Evolutionary conservation across 2,797 vertebrate species (phyloP).

Genomic region (Crenichthys baileyi): DNA sequence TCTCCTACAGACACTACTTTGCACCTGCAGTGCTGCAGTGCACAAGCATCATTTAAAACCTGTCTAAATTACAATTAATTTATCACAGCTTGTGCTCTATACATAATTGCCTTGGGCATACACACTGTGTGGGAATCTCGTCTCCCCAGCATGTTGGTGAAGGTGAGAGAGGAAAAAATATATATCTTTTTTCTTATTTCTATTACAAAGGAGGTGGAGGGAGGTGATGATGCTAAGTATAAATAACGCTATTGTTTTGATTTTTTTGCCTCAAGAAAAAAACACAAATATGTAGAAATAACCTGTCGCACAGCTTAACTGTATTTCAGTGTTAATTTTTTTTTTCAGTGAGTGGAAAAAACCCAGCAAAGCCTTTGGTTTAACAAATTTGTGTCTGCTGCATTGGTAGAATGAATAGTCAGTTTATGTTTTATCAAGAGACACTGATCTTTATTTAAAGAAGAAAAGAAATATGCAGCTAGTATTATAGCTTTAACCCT

Average conservation of each 20-base stretch:
- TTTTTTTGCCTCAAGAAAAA: conserved; percentile 27
- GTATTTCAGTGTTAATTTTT: conserved; percentile 36
- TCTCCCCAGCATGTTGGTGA: conserved; percentile 53
- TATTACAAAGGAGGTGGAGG: conserved; percentile 32
- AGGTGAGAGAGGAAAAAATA: conserved; percentile 53
- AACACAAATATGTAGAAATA: conserved; percentile 30
- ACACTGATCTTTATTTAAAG: conserved; percentile 10
- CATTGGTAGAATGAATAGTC: conserved; percentile 29
- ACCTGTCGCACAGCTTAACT: conserved; percentile 34
- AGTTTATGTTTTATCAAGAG: conserved; percentile 12
- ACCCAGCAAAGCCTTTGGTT: conserved; percentile 24
- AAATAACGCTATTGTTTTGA: conserved; percentile 34
- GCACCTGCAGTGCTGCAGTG: conserved; percentile 39
- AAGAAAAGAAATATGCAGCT: not conserved
- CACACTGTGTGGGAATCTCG: conserved; percentile 56
- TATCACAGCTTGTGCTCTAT: conserved; percentile 46
- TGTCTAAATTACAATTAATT: conserved; percentile 65
- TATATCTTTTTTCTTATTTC: conserved; percentile 57
- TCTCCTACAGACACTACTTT: conserved; percentile 33
- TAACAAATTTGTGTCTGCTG: conserved; percentile 31
- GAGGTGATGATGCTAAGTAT: conserved; percentile 21
- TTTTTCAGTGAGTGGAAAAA: conserved; percentile 46
- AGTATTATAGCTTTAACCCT: conserved; percentile 1
- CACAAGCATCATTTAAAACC: conserved; percentile 34
- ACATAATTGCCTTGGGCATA: conserved; percentile 53